A percentile compares a stretch with the other conserved stretches of the same genome.
phyloP scores from a whole-genome alignment of 1,140 invertebrate genomes.

The Listronotus bonariensis region DNA sequence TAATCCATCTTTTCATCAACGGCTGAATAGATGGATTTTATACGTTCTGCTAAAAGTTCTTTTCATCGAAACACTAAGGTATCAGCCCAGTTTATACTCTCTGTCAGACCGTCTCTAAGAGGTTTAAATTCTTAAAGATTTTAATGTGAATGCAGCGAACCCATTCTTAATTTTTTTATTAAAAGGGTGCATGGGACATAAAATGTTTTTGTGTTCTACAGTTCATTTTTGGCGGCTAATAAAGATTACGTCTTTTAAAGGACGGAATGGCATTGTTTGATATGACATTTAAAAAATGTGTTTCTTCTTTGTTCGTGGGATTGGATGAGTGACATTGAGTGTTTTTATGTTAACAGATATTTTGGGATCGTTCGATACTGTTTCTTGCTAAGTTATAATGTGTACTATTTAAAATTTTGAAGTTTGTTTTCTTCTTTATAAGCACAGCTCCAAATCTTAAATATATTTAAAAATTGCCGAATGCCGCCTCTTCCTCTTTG shows the following conservation, averaged over 20 bases:
- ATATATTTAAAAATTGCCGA: too few species aligned
- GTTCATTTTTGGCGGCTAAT: constrained; percentile 31
- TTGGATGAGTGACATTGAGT: too few species aligned
- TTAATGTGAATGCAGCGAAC: constrained; percentile 10
- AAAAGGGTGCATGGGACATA: constrained; percentile 14
- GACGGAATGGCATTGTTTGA: constrained; percentile 3
- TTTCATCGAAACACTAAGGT: constrained; percentile 11
- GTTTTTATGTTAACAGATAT: too few species aligned
- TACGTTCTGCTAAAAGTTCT: constrained; percentile 9
- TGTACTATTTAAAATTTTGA: too few species aligned
- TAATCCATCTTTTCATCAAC: constrained; percentile 12
- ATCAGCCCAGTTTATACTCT: constrained; percentile 25
- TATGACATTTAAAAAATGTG: constrained; percentile 15
- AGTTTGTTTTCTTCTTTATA: too few species aligned
- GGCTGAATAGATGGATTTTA: constrained; percentile 19
- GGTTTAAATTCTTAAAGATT: constrained; percentile 30
- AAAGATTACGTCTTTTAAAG: constrained; percentile 17
- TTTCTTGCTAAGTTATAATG: too few species aligned
- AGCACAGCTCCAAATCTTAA: too few species aligned
- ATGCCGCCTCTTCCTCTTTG: too few species aligned
- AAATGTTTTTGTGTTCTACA: constrained; percentile 20
- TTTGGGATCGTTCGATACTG: too few species aligned
- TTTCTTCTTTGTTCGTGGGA: background rate
- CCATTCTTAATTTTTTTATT: constrained; percentile 18
- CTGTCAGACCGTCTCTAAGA: constrained; percentile 26